phyloP scores from a whole-genome alignment of 23 tunicate species.

The Halocynthia aurantium region DNA sequence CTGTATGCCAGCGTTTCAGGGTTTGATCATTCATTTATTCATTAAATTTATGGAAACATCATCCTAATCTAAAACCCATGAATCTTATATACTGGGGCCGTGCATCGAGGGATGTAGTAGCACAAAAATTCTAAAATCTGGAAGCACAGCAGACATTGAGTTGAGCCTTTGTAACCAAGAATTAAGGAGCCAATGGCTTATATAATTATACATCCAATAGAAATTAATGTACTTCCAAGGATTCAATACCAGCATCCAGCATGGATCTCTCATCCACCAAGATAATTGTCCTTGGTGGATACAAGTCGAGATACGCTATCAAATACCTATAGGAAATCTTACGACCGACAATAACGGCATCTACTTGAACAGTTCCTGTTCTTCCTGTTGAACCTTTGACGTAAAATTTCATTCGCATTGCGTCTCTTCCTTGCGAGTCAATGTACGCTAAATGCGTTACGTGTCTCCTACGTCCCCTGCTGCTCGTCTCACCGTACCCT shows the following conservation, averaged over 20 bases:
- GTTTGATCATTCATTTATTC: no score
- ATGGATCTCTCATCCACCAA: conserved; percentile 15
- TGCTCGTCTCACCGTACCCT: conserved; percentile 24
- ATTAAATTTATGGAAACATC: no score
- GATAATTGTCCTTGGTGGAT: conserved; percentile 20
- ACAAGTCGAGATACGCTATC: conserved; percentile 15
- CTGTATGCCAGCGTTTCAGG: no score
- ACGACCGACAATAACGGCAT: conserved; percentile 10
- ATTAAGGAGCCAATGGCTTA: no score
- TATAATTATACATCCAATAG: no score
- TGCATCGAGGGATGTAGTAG: no score
- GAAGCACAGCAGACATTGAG: no score
- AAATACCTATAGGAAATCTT: conserved; percentile 20
- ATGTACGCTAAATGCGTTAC: conserved; percentile 22
- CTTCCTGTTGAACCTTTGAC: conserved; percentile 25
- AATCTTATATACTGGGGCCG: no score
- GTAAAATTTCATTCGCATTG: conserved; percentile 24
- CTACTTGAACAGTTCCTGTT: conserved; percentile 24
- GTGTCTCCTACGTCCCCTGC: conserved; percentile 21
- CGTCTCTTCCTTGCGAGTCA: conserved; percentile 19
- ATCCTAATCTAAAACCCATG: no score
- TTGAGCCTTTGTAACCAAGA: no score
- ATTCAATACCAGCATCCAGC: not conserved
- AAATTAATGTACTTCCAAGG: no score
- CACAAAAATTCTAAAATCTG: no score